phyloP scores from a whole-genome alignment of 2,888 invertebrate species.

The Atherix ibis region DNA sequence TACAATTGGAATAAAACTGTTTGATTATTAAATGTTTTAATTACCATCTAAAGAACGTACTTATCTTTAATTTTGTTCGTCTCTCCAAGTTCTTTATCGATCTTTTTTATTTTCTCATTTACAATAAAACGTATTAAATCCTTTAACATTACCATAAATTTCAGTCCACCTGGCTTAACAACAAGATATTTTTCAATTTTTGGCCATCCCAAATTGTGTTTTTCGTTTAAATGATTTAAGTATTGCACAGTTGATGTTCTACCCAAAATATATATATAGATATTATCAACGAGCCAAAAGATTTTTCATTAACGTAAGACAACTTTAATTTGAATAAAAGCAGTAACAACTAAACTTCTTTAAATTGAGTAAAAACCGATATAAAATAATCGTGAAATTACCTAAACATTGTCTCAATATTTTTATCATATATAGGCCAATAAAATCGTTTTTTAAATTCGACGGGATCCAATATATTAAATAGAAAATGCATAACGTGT shows the following conservation, averaged over 20 bases:
- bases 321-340: no score
- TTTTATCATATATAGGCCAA: slow-evolving; percentile 30
- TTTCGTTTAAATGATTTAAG: slow-evolving; percentile 25
- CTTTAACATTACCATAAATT: slow-evolving; percentile 26
- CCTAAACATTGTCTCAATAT: slow-evolving; percentile 23
- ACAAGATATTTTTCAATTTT: slow-evolving; percentile 28
- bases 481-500: slow-evolving; percentile 27
- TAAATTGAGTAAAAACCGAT: neutral
- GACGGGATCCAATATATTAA: slow-evolving; percentile 23
- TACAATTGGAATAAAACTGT: no score
- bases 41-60: no score
- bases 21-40: no score
- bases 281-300: no score
- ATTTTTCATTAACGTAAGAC: no score
- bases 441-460: slow-evolving; percentile 31
- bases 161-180: slow-evolving; percentile 30
- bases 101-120: slow-evolving; percentile 21
- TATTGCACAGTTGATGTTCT: slow-evolving; percentile 27
- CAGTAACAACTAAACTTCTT: no score
- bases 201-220: slow-evolving; percentile 24
- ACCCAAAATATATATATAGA: neutral
- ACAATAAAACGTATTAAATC: slow-evolving; percentile 25
- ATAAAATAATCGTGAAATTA: neutral
- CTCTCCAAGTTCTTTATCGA: no score
- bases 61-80: no score